Evolutionary conservation across 2,113 vertebrate species (phyloP).

Genomic region (Carassius carassius): DNA sequence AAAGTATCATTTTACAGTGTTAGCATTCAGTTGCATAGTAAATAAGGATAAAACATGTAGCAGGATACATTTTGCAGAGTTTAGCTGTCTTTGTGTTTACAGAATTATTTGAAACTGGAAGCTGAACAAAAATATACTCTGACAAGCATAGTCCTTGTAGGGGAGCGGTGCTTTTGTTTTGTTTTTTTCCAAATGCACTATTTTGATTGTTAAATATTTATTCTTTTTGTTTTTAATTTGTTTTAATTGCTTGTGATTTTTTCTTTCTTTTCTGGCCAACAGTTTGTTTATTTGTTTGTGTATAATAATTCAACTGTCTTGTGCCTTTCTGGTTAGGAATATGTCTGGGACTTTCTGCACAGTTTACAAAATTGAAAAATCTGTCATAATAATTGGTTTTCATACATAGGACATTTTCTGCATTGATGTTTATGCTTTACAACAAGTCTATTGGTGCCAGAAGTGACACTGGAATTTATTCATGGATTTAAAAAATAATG

Average conservation of each 20-base stretch:
- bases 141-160: neutral
- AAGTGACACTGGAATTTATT: neutral
- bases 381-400: neutral
- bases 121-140: conserved; percentile 31
- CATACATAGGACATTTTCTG: conserved; percentile 1
- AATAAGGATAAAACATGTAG: neutral
- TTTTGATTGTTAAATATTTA: conserved; percentile 30
- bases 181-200: neutral
- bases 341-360: conserved; percentile 1
- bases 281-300: neutral
- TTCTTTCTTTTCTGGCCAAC: too few relatives aligned
- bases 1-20: conserved; percentile 21
- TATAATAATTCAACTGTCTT: neutral
- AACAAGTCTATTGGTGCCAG: neutral
- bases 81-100: conserved; percentile 22
- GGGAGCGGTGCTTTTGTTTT: neutral
- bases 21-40: conserved; percentile 2
- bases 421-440: neutral
- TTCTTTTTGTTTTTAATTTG: conserved; percentile 2
- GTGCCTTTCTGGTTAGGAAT: conserved; percentile 40
- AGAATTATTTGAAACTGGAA: conserved; percentile 8
- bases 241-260: conserved; percentile 9
- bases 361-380: conserved; percentile 11
- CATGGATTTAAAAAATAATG: neutral
- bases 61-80: neutral